These are phyloP conservation scores for Stomorhina lunata DNA, from an alignment of 2,888 invertebrate genomes.

Conservation along the genomic window DNA sequence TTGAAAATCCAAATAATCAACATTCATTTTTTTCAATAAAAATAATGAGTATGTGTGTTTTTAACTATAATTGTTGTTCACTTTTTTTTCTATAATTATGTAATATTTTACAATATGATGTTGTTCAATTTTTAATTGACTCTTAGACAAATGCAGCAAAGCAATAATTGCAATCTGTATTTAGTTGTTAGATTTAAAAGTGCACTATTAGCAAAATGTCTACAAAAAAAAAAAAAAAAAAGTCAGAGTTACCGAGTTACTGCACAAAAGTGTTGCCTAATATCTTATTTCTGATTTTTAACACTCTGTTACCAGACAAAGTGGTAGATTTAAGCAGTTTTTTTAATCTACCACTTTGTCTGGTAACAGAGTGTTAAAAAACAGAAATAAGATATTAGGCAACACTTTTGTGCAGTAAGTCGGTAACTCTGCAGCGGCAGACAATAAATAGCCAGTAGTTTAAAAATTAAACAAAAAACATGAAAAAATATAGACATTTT, in stretches of 20 bases:
- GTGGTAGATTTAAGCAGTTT: too few relatives aligned
- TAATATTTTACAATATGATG: slow-evolving; percentile 19
- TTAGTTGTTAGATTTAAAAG: neutral
- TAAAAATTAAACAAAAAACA: too few relatives aligned
- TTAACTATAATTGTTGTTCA: too few relatives aligned
- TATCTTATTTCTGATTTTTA: too few relatives aligned
- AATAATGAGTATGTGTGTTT: too few relatives aligned
- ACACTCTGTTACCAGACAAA: too few relatives aligned
- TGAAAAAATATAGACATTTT: too few relatives aligned
- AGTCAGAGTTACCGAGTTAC: too few relatives aligned
- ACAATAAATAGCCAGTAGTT: neutral
- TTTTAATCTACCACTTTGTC: neutral
- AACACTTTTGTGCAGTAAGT: neutral
- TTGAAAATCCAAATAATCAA: neutral
- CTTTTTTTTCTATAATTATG: too few relatives aligned
- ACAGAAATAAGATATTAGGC: slow-evolving; percentile 30
- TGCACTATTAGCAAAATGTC: neutral
- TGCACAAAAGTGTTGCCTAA: too few relatives aligned
- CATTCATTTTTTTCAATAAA: neutral
- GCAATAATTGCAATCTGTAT: too few relatives aligned
- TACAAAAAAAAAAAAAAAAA: neutral
- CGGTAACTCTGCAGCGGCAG: neutral
- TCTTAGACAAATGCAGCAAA: slow-evolving; percentile 21
- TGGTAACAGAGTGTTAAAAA: slow-evolving; percentile 5
- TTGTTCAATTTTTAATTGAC: slow-evolving; percentile 21